Evolutionary conservation across 2,113 vertebrate genomes (phyloP), one percentile per base, ranked within the genome.

Genomic region (Chaetodon trifascialis): DNA sequence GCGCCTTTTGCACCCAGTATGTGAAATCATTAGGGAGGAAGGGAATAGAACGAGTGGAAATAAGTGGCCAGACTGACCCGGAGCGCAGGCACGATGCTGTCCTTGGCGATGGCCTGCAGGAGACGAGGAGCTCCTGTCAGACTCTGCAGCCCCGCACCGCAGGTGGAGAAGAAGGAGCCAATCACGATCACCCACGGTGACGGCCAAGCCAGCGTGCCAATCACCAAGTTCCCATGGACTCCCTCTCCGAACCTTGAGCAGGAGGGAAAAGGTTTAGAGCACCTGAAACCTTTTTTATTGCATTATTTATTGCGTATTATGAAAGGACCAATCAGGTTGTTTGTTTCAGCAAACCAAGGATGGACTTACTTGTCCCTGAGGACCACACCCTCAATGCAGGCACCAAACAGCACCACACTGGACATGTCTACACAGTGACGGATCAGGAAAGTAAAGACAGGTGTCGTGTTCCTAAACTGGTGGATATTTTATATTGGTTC

Each of bases 141-240:
- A 84, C 97, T 99, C 95, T 99, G 98, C 56, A 99, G 96, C 8
- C 98, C 98, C 0, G 98, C 98, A 23, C 98, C 98, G 34, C 98
- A 99, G 0, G 98, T 99, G 79, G 98, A 99, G 93, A 99, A 99
- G 94, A 99, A 99, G 52, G 98, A 99, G 42, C 98, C 98, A 7
- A 99, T 96, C 89, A 99, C 98, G 15, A 99, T 99, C 83, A 99
- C 98, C 98, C 98, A 99, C 0, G 98, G 98, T 7, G 97, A 99
- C 0, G 98, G 98, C 98, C 98, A 99, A 0, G 98, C 97, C 87
- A 99, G 84, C 0, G 98, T 99, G 68, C 98, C 98, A 15, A 99
- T 98, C 86, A 99, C 98, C 92, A 99, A 90, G 89, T 99, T 99
- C 70, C 98, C 98, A 0, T 97, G 96, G 82, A 99, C 98, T 0